Percentiles rank a stretch among this genome's conserved stretches.
Evolutionary conservation across 2,888 invertebrate species (phyloP).

Genomic region (Limnephilus lunatus): DNA sequence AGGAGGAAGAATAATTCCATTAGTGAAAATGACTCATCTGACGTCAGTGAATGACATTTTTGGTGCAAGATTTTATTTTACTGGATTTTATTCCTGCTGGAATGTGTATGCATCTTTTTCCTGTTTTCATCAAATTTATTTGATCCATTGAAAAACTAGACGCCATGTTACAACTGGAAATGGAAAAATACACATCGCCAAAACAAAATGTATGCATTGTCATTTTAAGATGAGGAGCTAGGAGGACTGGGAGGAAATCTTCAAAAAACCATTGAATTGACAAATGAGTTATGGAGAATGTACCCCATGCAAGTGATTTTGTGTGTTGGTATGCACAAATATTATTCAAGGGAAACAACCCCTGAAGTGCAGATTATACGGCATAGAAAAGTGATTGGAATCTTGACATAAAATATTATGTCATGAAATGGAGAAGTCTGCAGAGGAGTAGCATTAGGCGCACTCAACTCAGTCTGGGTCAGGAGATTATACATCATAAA

Average conservation of each 20-base stretch:
- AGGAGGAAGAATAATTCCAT: constrained; percentile 41
- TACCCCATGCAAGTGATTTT: not conserved
- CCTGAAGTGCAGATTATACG: not conserved
- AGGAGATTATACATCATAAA: not conserved
- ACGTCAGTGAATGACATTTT: constrained; percentile 63
- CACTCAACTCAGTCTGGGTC: not conserved
- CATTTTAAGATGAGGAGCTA: not conserved
- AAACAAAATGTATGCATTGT: not conserved
- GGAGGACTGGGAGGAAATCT: too few species aligned
- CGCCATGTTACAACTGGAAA: not conserved
- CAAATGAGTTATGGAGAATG: not conserved
- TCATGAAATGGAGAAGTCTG: not conserved
- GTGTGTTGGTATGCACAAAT: not conserved
- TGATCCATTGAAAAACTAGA: constrained; percentile 32
- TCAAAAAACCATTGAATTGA: not conserved
- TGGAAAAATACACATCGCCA: not conserved
- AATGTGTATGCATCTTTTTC: constrained; percentile 55
- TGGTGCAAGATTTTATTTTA: constrained; percentile 57
- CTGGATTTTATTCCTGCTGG: constrained; percentile 38
- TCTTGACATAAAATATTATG: not conserved
- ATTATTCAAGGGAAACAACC: not conserved
- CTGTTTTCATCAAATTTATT: constrained; percentile 59
- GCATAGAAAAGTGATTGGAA: not conserved
- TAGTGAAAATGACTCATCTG: constrained; percentile 55
- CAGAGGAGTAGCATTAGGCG: not conserved